Conservation (phyloP, 2,888 invertebrate genomes). For the Ecliptopera silaceata region DNA sequence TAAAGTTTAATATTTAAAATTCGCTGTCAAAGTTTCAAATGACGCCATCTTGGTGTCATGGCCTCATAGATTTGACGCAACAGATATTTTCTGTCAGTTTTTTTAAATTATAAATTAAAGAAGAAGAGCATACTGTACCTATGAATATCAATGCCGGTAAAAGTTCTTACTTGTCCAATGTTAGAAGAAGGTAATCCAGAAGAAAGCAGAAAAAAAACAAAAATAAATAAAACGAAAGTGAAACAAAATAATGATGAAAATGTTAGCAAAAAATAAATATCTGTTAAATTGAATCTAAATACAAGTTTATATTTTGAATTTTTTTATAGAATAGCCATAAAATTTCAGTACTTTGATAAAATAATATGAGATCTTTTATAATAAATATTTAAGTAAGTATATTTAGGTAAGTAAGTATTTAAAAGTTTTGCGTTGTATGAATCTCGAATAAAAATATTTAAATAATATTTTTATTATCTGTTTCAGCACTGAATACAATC, state of each 20-base stretch:
- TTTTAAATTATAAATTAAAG: background rate
- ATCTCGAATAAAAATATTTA: background rate
- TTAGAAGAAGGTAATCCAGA: slow-evolving; percentile 38
- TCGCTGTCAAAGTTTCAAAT: no score
- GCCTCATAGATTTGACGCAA: no score
- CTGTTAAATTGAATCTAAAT: background rate
- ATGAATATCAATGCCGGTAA: slow-evolving; percentile 25
- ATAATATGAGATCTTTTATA: no score
- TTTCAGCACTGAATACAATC: slow-evolving; percentile 8
- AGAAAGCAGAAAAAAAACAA: slow-evolving; percentile 43
- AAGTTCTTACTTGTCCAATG: slow-evolving; percentile 50
- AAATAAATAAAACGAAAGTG: slow-evolving; percentile 4
- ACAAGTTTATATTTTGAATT: no score
- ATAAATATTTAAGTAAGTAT: no score
- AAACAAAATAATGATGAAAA: slow-evolving; percentile 1
- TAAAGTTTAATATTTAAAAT: no score
- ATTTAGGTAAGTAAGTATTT: no score
- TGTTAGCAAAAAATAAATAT: background rate
- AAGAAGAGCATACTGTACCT: slow-evolving; percentile 14
- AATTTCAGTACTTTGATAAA: no score
- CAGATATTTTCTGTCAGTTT: background rate
- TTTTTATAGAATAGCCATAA: no score
- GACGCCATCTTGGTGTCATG: no score
- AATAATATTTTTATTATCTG: background rate
- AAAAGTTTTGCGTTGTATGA: background rate